phyloP scores from a whole-genome alignment of 2,113 vertebrate species.

The Cyprinus carpio region DNA sequence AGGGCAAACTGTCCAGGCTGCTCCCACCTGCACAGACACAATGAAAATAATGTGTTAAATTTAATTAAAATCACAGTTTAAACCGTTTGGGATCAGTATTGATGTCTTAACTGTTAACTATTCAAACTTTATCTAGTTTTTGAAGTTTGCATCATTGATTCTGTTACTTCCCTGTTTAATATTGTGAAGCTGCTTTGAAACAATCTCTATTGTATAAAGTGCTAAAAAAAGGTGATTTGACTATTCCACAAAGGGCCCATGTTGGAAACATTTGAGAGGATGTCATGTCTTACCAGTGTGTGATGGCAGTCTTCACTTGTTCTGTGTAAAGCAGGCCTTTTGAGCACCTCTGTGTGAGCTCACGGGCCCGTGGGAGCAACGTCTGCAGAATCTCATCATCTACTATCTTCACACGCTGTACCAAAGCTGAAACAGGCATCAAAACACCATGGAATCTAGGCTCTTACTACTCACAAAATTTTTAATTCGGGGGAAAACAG shows the following conservation, averaged over 20 bases:
- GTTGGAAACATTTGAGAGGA: no score
- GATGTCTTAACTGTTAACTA: no score
- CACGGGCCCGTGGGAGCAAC: constrained; percentile 69
- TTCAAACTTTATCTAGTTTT: no score
- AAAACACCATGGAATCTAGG: neutral
- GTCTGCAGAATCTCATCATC: constrained; percentile 69
- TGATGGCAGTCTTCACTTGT: constrained; percentile 69
- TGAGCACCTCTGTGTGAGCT: constrained; percentile 65
- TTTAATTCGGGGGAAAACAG: no score
- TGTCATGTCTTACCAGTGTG: constrained; percentile 72
- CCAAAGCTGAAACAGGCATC: constrained; percentile 64
- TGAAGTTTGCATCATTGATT: no score
- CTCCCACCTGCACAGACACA: constrained; percentile 76
- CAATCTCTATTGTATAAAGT: no score
- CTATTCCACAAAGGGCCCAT: neutral
- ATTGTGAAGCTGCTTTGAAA: no score
- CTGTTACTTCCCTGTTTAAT: no score
- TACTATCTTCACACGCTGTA: constrained; percentile 65
- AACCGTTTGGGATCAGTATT: no score
- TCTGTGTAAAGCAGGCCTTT: constrained; percentile 65
- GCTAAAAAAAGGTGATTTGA: neutral
- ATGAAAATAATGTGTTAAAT: neutral
- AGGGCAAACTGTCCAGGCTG: constrained; percentile 76
- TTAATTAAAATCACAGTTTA: no score
- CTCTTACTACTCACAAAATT: neutral